Conservation (phyloP, 2,113 vertebrate genomes). For the Eclectus roratus region DNA sequence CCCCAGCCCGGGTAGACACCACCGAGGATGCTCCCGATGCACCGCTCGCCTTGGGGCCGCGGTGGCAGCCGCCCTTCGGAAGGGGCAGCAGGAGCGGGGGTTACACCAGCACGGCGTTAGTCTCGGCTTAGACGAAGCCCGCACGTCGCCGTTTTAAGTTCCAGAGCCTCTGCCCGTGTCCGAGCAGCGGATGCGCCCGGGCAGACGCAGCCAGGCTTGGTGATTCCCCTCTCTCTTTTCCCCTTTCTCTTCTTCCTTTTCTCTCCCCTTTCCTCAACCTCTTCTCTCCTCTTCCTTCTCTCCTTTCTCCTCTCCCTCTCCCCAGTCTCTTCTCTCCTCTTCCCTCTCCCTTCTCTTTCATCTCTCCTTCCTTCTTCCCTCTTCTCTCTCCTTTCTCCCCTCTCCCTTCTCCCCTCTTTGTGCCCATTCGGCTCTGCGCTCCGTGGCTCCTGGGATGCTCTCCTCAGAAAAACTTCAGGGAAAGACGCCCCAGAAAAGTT, state of each 20-base stretch:
- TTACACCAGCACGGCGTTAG: neutral
- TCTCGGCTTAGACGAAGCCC: neutral
- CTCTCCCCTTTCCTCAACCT: neutral
- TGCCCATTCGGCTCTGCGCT: neutral
- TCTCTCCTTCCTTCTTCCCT: no score
- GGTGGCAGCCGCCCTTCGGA: neutral
- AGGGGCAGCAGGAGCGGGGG: neutral
- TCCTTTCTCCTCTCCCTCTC: neutral
- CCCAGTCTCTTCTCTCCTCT: neutral
- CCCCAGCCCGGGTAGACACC: neutral
- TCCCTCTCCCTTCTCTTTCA: no score
- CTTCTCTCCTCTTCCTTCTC: neutral
- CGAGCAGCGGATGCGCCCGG: neutral
- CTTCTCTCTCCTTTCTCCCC: no score
- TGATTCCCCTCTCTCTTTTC: neutral
- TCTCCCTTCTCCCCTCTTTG: neutral
- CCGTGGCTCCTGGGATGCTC: neutral
- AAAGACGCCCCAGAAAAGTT: neutral
- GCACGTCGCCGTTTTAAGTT: neutral
- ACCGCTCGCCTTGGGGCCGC: neutral
- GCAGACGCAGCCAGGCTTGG: neutral
- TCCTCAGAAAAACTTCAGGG: neutral
- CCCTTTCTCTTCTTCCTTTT: neutral
- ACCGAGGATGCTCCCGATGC: neutral
- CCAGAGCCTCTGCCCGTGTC: neutral